Conservation (phyloP, 2,888 invertebrate species). For the Meta bourneti region DNA sequence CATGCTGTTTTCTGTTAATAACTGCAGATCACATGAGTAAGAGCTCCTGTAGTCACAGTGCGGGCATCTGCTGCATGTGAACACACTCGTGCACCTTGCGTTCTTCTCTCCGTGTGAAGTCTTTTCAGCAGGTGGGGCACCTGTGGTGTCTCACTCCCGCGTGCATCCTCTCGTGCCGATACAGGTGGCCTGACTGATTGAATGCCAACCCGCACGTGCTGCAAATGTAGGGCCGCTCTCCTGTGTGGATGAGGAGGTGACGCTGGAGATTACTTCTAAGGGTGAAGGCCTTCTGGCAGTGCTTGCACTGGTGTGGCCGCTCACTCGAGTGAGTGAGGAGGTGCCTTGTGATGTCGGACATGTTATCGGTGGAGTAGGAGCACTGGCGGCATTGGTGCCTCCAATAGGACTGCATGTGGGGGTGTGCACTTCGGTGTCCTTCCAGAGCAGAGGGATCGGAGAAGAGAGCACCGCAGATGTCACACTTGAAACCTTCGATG, state of each 20-base stretch:
- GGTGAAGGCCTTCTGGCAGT: conserved; percentile 6
- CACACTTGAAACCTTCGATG: conserved; percentile 4
- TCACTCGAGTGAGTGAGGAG: neutral
- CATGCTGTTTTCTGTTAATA: too few species aligned
- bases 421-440: neutral
- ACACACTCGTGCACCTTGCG: neutral
- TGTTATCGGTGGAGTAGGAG: neutral
- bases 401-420: conserved; percentile 1
- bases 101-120: neutral
- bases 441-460: neutral
- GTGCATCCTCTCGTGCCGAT: neutral
- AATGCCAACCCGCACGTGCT: neutral
- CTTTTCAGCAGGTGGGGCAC: conserved; percentile 1
- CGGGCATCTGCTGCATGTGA: conserved; percentile 14
- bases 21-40: neutral
- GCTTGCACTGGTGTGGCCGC: neutral
- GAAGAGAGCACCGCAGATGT: conserved; percentile 9
- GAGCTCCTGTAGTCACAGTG: neutral
- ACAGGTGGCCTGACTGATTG: neutral
- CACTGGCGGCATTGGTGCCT: conserved; percentile 24
- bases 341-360: neutral
- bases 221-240: neutral
- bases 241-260: neutral
- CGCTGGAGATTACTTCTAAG: neutral
- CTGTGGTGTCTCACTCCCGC: neutral